Evolutionary conservation across 2,113 vertebrate species (phyloP).

Genomic region (Alexandromys fortis): DNA sequence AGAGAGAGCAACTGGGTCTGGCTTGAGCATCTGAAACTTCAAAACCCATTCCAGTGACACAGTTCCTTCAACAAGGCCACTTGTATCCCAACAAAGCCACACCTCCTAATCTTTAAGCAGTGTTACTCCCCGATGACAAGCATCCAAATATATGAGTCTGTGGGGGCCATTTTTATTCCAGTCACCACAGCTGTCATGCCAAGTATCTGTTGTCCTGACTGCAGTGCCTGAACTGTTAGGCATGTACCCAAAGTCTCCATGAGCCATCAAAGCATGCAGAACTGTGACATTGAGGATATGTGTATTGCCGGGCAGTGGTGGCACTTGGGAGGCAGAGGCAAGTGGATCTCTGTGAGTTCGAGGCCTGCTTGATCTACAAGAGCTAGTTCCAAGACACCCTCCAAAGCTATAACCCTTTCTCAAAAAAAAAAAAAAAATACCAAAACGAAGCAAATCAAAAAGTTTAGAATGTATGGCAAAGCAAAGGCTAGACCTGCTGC

Average conservation of each 20-base stretch:
- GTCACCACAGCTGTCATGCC: neutral
- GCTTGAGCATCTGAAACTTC: neutral
- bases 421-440: too few species aligned
- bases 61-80: neutral
- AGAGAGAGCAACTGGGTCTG: neutral
- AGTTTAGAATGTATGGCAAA: neutral
- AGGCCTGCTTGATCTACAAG: too few species aligned
- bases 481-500: neutral
- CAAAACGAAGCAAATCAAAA: too few species aligned
- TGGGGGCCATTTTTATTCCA: neutral
- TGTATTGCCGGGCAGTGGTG: too few species aligned
- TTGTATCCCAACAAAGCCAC: neutral
- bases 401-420: too few species aligned
- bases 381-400: too few species aligned
- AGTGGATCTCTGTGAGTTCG: too few species aligned
- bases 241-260: neutral
- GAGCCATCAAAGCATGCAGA: rapidly evolving
- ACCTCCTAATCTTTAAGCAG: neutral
- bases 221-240: neutral
- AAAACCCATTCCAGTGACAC: neutral
- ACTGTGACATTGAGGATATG: neutral
- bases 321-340: too few species aligned
- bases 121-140: neutral
- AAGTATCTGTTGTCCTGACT: neutral
- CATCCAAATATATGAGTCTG: neutral